Conservation (phyloP, 1,140 invertebrate genomes). For the Halotydeus destructor region DNA sequence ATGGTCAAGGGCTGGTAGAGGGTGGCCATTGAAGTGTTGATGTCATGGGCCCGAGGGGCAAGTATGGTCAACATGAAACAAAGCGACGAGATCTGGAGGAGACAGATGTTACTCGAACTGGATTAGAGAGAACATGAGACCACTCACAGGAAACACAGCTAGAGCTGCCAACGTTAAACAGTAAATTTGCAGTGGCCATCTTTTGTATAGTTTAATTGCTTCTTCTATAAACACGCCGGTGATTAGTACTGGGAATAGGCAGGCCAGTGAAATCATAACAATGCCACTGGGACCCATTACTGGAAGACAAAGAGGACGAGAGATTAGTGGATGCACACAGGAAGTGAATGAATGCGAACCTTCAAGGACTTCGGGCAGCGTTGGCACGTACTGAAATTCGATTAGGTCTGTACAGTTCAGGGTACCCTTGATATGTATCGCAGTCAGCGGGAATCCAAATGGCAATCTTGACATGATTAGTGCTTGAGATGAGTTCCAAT, state of each 20-base stretch:
- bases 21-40: constrained; percentile 9
- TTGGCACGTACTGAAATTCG: constrained; percentile 9
- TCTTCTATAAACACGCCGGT: constrained; percentile 8
- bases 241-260: neutral
- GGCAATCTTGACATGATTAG: no score
- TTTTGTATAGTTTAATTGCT: constrained; percentile 1
- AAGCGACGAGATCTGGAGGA: constrained; percentile 6
- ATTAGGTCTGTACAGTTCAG: constrained; percentile 11
- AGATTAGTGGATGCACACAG: no score
- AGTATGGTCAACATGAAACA: constrained; percentile 11
- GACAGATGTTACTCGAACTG: no score
- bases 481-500: no score
- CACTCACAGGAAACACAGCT: constrained; percentile 10
- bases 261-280: neutral
- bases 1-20: constrained; percentile 10
- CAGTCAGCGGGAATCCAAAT: no score
- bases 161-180: constrained; percentile 2
- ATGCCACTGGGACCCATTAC: no score
- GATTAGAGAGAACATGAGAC: neutral
- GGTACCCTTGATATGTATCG: no score
- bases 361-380: constrained; percentile 5
- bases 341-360: constrained; percentile 2
- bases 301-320: no score
- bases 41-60: constrained; percentile 8
- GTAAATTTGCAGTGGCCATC: constrained; percentile 7